Conservation (phyloP, 2,113 vertebrate species). For the Benitochromis conjunctus region DNA sequence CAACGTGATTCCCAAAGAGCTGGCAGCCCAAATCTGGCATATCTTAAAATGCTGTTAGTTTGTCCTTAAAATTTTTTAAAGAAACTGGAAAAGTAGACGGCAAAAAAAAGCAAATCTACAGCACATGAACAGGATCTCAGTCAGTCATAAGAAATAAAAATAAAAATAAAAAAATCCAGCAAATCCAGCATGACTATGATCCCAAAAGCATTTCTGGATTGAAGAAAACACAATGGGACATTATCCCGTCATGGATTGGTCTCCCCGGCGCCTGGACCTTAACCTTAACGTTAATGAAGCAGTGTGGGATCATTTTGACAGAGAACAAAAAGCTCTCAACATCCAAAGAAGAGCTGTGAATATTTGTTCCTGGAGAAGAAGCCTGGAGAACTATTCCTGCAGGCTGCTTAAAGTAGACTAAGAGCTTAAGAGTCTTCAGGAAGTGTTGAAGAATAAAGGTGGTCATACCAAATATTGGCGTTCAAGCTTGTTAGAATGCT, state of each 20-base stretch:
- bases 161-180: too few species aligned
- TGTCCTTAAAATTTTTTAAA: not conserved
- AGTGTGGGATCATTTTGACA: not conserved
- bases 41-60: not conserved
- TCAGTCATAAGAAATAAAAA: not conserved
- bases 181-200: not conserved
- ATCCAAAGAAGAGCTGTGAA: not conserved
- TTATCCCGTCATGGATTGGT: not conserved
- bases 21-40: not conserved
- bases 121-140: not conserved
- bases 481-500: not conserved
- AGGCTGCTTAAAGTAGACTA: not conserved
- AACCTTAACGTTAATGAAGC: not conserved
- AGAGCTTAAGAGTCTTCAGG: not conserved
- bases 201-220: not conserved
- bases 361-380: not conserved
- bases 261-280: not conserved
- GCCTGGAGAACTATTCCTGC: not conserved
- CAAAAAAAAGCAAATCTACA: not conserved
- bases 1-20: not conserved
- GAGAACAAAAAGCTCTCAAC: rapidly evolving
- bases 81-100: not conserved
- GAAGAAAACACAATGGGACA: not conserved
- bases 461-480: not conserved
- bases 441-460: not conserved